Evolutionary conservation across 2,888 invertebrate species (phyloP), one percentile per base, ranked within the genome.

Genomic region (Abscondita cerata): DNA sequence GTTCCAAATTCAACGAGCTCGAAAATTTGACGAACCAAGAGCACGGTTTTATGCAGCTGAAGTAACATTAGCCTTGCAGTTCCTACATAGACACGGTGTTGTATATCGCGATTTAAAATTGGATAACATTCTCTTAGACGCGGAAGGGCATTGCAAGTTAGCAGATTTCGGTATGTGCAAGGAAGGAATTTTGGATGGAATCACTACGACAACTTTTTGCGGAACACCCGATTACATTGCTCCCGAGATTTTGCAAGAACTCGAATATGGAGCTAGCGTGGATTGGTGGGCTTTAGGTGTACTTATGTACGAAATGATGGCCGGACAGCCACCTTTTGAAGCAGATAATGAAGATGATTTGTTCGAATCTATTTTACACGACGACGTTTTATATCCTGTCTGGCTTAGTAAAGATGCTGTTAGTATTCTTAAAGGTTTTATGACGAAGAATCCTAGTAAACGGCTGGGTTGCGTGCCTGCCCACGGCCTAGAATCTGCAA

Each of bases 181-280:
- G 83, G 98, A 98, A 81, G 92, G 92, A 52, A 95, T 97, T 74
- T 78, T 86, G 52, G 94, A 94, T 70, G 95, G 94, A 19, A 87
- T 87, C 55, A 91, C 95, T 18, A 98, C 97, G 4, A 93, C 95
- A 40, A 99, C 98, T 0, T 99, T 99, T 83, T 99, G 98, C 81
- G 98, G 98, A n/a, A 98, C 98, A 38, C 98, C 98, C 1, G 98
- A 99, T 81, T 99, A 99, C 81, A 99, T 99, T 70, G 98, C 98
- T 34, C 98, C 98, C 1, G 98, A 98, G 68, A 79, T 80, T 56
- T 70, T 81, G 53, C 80, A 80, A 76, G 80, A 81, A 72, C 65
- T 80, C 62, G 80, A 97, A 77, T 94, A 94, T 78, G 93, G 93
- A 0, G 90, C 92, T 31, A 91, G 92, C 65, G 94, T 95, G 61